These are phyloP conservation scores for Ceuthmochares aereus DNA, from an alignment of 2,113 vertebrate species.

Conservation along the genomic window DNA sequence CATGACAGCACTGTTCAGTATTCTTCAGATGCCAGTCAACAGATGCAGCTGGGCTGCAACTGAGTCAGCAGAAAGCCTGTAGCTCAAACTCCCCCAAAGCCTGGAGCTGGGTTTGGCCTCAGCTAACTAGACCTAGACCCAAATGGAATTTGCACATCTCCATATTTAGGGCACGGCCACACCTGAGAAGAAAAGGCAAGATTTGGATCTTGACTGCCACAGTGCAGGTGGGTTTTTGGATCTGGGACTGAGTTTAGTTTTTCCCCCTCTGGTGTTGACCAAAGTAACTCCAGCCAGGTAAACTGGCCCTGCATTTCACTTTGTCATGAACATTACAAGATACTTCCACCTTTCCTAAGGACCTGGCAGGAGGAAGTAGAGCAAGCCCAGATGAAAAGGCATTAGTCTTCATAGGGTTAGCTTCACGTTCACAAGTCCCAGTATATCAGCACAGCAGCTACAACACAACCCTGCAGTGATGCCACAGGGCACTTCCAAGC, in stretches of 20 bases:
- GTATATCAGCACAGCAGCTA: background rate
- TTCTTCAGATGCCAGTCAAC: background rate
- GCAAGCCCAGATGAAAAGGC: background rate
- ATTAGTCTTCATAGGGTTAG: background rate
- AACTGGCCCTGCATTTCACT: accelerated
- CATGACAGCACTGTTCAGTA: background rate
- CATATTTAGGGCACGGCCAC: accelerated
- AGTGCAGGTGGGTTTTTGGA: background rate
- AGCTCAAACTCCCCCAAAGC: background rate
- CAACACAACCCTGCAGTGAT: background rate
- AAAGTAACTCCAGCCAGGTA: background rate
- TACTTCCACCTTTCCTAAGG: background rate
- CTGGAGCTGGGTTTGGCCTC: background rate
- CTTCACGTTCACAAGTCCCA: background rate
- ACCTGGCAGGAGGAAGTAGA: background rate
- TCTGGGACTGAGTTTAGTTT: background rate
- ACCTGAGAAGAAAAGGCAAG: background rate
- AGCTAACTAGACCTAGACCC: background rate
- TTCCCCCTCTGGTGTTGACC: background rate
- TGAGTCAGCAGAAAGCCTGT: background rate
- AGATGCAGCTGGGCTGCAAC: background rate
- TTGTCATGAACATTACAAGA: accelerated
- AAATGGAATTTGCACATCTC: background rate
- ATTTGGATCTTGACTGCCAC: background rate
- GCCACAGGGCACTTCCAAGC: background rate